Conservation (phyloP, 2,888 invertebrate genomes). For the Oligia fasciuncula region DNA sequence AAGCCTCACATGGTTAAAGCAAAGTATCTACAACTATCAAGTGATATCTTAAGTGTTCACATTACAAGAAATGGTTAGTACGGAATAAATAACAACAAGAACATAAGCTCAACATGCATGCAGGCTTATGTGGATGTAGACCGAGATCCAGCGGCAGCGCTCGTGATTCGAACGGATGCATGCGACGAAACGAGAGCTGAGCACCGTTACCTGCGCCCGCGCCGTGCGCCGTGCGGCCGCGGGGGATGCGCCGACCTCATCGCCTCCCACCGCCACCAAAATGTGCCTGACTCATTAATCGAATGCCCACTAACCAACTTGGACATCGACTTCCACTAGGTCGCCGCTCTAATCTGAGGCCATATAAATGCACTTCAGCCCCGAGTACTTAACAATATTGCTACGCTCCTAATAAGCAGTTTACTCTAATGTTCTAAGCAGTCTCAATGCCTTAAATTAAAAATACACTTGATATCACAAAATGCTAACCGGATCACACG, state of each 20-base stretch:
- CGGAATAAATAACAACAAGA: slow-evolving; percentile 73
- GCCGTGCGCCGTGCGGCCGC: slow-evolving; percentile 62
- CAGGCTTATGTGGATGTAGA: slow-evolving; percentile 64
- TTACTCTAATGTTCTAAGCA: slow-evolving; percentile 69
- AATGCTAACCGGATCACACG: slow-evolving; percentile 80
- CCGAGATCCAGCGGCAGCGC: slow-evolving; percentile 67
- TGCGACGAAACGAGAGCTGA: slow-evolving; percentile 83
- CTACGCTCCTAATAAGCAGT: slow-evolving; percentile 73
- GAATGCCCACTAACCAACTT: slow-evolving; percentile 73
- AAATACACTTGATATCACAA: slow-evolving; percentile 88
- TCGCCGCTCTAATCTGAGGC: slow-evolving; percentile 70
- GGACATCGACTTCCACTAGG: slow-evolving; percentile 63
- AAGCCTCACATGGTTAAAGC: slow-evolving; percentile 86
- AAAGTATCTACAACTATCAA: slow-evolving; percentile 69
- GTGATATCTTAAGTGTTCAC: slow-evolving; percentile 71
- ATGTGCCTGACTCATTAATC: slow-evolving; percentile 75
- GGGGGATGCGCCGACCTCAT: slow-evolving; percentile 73
- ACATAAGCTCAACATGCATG: slow-evolving; percentile 60
- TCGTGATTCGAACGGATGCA: slow-evolving; percentile 76
- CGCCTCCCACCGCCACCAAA: slow-evolving; percentile 70
- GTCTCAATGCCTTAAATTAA: slow-evolving; percentile 80
- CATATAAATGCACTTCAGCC: slow-evolving; percentile 76
- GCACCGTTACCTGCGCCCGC: slow-evolving; percentile 84
- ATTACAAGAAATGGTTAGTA: slow-evolving; percentile 72
- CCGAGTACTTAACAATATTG: slow-evolving; percentile 68